Conservation (phyloP, 2,113 vertebrate genomes). For the Mus spicilegus region DNA sequence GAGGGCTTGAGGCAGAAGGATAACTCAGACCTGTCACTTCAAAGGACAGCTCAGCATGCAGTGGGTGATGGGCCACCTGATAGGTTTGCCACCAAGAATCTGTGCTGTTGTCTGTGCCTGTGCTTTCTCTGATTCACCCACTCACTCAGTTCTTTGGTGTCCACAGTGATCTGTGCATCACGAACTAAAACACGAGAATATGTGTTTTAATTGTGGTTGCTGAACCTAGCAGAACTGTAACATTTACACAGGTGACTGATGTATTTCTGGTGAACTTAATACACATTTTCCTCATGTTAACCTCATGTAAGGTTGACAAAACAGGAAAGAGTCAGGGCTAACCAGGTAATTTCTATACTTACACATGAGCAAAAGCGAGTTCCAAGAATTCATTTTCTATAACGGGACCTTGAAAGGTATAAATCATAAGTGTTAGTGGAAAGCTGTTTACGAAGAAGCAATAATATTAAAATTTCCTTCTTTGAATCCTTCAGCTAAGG, state of each 20-base stretch:
- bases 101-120: background rate
- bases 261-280: background rate
- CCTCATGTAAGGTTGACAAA: background rate
- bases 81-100: background rate
- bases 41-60: background rate
- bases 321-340: background rate
- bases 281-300: background rate
- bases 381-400: conserved; percentile 1
- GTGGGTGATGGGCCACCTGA: background rate
- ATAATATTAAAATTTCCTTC: background rate
- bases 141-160: background rate
- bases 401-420: background rate
- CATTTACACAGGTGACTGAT: background rate
- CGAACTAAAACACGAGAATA: background rate
- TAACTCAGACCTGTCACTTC: background rate
- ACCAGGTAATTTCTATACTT: background rate
- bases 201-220: background rate
- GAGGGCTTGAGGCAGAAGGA: background rate
- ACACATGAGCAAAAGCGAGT: background rate
- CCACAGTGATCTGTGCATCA: background rate
- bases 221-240: background rate
- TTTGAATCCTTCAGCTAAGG: background rate
- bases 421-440: background rate
- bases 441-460: background rate
- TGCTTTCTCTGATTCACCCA: background rate